Base-by-base conservation (phyloP, 1,140 invertebrate species). In the Brachionus angularis region DNA sequence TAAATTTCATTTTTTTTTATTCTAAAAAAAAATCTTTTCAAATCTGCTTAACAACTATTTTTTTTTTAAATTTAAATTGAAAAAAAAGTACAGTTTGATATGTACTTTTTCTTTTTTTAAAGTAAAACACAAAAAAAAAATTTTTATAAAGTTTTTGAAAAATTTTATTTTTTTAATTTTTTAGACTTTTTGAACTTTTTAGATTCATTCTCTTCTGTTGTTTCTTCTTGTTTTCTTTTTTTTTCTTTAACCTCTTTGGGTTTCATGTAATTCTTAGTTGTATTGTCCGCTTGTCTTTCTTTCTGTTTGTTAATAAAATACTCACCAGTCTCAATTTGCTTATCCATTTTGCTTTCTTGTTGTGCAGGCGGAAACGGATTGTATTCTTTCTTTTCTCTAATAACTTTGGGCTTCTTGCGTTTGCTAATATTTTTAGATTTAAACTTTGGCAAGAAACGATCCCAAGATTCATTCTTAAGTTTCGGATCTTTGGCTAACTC, bases 361-460 rank as follows among this genome's bases (percentile, higher is more conserved):
- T 91, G 93, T 5, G 89, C 84, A 10, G 96, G 96, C 72, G 96
- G 96, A 86, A 98, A 98, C 29, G 95, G 95, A 72, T 93, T 98
- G 77, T 98, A 98, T 14, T 87, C 86, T 73, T 76, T 73, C 77
- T 81, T 73, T 80, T 79, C 16, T 33, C 8, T 53, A 34, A 71
- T 58, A 33, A 85, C 83, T 77, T 78, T 78, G 34, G 91, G 89
- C 78, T 95, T 85, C 82, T 89, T 91, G 25, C 88, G 80, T 83
- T 90, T 93, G 77, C 84, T 87, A 1, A 92, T 85, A 84, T 90
- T 96, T 80, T 96, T 96, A 74, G 87, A 89, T 75, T 89, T 91
- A 78, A 96, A 98, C 75, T 93, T 94, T 1, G 96, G 96, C 71
- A 99, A 79, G 81, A 98, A 99, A 72, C 93, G 84, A 36, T 95